A percentile compares a stretch with the other conserved stretches of the same genome.
phyloP scores from a whole-genome alignment of 2,888 invertebrate species.

The Drosophila kuntzei region DNA sequence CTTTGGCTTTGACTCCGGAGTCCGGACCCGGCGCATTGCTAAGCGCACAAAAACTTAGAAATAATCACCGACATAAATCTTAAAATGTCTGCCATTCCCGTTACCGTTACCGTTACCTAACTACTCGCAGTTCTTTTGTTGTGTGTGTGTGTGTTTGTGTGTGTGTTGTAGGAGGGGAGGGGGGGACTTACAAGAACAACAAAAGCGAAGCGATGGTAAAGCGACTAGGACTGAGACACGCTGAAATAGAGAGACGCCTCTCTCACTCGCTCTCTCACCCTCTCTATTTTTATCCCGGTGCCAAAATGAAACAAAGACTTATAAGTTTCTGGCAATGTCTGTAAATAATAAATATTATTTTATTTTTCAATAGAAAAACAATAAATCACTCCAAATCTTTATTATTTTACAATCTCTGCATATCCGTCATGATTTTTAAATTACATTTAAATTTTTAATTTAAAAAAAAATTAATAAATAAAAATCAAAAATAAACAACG shows the following conservation, averaged over 20 bases:
- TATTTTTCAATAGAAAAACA: too few relatives aligned
- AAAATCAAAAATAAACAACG: too few relatives aligned
- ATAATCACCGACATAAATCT: conserved; percentile 85
- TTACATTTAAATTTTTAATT: too few relatives aligned
- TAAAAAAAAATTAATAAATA: too few relatives aligned
- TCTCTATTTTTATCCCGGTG: neutral
- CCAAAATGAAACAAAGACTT: too few relatives aligned
- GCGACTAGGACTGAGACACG: conserved; percentile 24
- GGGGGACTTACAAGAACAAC: conserved; percentile 5
- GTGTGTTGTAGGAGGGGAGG: conserved; percentile 1
- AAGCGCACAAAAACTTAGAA: conserved; percentile 84
- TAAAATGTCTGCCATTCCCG: conserved; percentile 69
- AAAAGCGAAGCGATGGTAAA: conserved; percentile 11
- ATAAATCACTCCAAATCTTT: too few relatives aligned
- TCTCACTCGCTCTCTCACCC: neutral
- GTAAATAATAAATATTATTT: too few relatives aligned
- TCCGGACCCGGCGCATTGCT: conserved; percentile 60
- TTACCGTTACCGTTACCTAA: conserved; percentile 35
- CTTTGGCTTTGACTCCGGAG: neutral
- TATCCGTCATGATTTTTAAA: too few relatives aligned
- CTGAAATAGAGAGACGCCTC: conserved; percentile 5
- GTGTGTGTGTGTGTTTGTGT: conserved; percentile 21
- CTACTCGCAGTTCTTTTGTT: conserved; percentile 54
- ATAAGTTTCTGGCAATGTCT: too few relatives aligned
- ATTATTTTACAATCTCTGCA: too few relatives aligned